Conservation (phyloP, 2,113 vertebrate genomes). For the Apeltes quadracus region DNA sequence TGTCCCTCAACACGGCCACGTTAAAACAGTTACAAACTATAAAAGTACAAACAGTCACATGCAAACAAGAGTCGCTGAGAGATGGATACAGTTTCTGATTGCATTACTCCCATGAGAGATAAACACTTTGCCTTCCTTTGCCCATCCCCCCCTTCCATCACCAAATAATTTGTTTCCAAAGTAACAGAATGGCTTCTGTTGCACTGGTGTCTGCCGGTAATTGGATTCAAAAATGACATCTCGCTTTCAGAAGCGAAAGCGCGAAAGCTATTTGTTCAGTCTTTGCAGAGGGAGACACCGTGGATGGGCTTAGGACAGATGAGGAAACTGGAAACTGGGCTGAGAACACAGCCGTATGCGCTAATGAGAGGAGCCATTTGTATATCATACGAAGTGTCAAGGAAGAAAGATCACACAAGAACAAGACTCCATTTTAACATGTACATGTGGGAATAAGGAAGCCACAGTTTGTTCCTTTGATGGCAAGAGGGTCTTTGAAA, state of each 20-base stretch:
- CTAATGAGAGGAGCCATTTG: constrained; percentile 56
- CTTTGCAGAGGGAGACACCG: constrained; percentile 22
- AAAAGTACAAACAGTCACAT: constrained; percentile 16
- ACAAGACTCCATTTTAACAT: constrained; percentile 10
- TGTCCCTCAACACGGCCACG: constrained; percentile 27
- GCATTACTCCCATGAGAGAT: constrained; percentile 38
- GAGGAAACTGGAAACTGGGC: constrained; percentile 22
- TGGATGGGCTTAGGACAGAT: constrained; percentile 29
- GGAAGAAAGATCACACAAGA: constrained; percentile 29
- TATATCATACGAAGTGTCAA: constrained; percentile 42
- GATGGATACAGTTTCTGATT: constrained; percentile 37
- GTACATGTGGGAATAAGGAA: constrained; percentile 6
- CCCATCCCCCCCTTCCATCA: constrained; percentile 28
- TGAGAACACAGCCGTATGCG: constrained; percentile 14
- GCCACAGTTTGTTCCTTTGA: background rate
- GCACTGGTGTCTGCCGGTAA: constrained; percentile 48
- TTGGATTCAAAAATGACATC: constrained; percentile 65
- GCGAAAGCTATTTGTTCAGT: constrained; percentile 55
- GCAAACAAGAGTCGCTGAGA: constrained; percentile 10
- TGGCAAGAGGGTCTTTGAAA: background rate
- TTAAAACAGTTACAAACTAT: constrained; percentile 38
- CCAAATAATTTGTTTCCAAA: constrained; percentile 49
- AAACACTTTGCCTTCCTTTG: constrained; percentile 25
- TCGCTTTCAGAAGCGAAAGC: constrained; percentile 40
- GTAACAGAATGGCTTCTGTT: constrained; percentile 8